These are phyloP conservation scores for Diorhabda elongata DNA, from an alignment of 1,140 invertebrate genomes.

Conservation along the genomic window DNA sequence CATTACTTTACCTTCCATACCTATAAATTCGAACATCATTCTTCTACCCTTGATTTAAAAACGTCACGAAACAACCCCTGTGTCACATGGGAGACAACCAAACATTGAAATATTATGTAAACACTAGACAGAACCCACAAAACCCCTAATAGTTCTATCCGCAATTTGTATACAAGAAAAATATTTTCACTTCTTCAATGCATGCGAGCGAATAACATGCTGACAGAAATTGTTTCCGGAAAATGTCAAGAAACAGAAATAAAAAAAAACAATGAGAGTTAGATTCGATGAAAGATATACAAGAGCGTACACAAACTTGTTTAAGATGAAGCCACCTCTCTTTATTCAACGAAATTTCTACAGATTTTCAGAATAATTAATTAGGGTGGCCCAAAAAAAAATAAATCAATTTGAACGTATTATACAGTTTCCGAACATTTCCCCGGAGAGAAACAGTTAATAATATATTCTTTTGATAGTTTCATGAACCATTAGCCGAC, in stretches of 20 bases:
- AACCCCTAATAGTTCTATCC: conserved; percentile 16
- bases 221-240: neutral
- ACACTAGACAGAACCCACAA: conserved; percentile 24
- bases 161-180: conserved; percentile 1
- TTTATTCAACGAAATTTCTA: too few species aligned
- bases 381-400: conserved; percentile 17
- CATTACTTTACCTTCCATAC: neutral
- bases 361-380: conserved; percentile 26
- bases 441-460: conserved; percentile 22
- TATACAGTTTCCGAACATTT: conserved; percentile 23
- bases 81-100: conserved; percentile 22
- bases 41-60: conserved; percentile 19
- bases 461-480: conserved; percentile 36
- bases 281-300: too few species aligned
- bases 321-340: too few species aligned
- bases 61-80: conserved; percentile 9
- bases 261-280: too few species aligned
- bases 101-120: conserved; percentile 33
- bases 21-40: neutral
- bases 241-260: neutral
- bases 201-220: neutral
- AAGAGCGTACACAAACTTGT: too few species aligned
- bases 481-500: conserved; percentile 37
- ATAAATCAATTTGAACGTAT: conserved; percentile 30
- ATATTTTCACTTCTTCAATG: neutral